A percentile compares a stretch with the other conserved stretches of the same genome.
Evolutionary conservation across 2,113 vertebrate species (phyloP).

Genomic region (Antechinus stuartii): DNA sequence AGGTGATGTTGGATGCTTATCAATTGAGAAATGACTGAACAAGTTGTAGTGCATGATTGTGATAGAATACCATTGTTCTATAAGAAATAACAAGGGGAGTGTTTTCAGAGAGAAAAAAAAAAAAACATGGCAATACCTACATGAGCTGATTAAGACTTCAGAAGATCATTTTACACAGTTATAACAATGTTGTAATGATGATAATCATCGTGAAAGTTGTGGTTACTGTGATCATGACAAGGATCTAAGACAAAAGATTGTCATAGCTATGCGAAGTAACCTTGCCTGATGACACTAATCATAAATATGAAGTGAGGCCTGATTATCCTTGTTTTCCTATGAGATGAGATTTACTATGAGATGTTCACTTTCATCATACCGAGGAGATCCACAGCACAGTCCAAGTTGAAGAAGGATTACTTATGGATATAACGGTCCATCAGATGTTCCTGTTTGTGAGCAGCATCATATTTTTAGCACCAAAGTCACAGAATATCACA

Average conservation of each 20-base stretch:
- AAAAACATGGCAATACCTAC: too few species aligned
- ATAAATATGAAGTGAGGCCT: neutral
- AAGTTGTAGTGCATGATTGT: too few species aligned
- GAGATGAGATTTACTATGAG: neutral
- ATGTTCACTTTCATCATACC: neutral
- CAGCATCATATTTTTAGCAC: neutral
- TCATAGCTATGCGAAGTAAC: neutral
- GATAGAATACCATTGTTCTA: too few species aligned
- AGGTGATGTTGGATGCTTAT: too few species aligned
- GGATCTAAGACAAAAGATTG: neutral
- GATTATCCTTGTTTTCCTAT: neutral
- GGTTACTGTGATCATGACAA: neutral
- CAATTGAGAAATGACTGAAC: too few species aligned
- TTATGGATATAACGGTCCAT: neutral
- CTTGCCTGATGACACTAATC: neutral
- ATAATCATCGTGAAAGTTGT: neutral
- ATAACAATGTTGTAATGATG: neutral
- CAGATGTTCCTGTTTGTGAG: neutral
- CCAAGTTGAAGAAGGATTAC: neutral
- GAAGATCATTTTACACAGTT: neutral
- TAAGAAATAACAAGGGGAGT: too few species aligned
- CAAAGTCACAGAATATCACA: neutral
- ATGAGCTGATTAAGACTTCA: too few species aligned
- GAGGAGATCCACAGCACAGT: neutral
- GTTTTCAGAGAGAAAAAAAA: too few species aligned